Evolutionary conservation across 2,113 vertebrate genomes (phyloP).

Genomic region (Gopherus evgoodei): DNA sequence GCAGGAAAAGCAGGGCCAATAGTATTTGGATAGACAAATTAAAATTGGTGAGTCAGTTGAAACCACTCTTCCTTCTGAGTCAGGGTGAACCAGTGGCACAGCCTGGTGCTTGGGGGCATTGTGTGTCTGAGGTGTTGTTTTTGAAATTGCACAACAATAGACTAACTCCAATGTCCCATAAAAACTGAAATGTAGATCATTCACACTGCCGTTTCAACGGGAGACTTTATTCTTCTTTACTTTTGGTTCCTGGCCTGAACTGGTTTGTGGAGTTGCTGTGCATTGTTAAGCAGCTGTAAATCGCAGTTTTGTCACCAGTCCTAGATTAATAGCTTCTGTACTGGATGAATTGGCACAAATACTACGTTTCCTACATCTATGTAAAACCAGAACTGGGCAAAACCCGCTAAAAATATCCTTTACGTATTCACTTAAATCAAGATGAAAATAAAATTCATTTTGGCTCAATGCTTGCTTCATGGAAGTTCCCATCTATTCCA

Average conservation of each 20-base stretch:
- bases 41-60: neutral
- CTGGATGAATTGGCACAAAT: neutral
- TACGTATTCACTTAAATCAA: neutral
- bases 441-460: neutral
- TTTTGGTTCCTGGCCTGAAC: neutral
- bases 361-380: neutral
- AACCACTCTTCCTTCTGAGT: neutral
- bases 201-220: slow-evolving; percentile 17
- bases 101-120: neutral
- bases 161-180: neutral
- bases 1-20: neutral
- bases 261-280: neutral
- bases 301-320: neutral
- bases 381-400: neutral
- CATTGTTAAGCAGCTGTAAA: neutral
- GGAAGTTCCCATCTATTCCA: neutral
- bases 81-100: neutral
- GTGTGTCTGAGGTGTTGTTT: neutral
- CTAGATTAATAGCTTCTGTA: neutral
- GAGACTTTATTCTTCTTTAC: neutral
- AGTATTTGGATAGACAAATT: neutral
- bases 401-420: neutral
- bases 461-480: neutral
- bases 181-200: slow-evolving; percentile 8
- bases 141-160: neutral